phyloP scores from a whole-genome alignment of 2,888 invertebrate genomes.

The Luffia ferchaultella region DNA sequence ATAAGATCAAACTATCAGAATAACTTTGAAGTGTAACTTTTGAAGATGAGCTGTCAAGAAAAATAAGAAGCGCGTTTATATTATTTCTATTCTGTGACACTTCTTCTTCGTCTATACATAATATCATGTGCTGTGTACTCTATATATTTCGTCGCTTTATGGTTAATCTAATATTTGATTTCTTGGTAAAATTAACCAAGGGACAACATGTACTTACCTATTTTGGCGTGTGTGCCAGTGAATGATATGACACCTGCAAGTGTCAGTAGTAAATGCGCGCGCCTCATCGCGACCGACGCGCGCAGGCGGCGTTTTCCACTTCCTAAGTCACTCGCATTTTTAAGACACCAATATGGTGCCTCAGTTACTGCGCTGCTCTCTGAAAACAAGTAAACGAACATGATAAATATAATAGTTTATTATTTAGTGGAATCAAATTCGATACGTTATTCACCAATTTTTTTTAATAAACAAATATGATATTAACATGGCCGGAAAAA shows the following conservation, averaged over 20 bases:
- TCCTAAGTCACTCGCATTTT: slow-evolving; percentile 48
- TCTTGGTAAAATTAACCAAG: too few species aligned
- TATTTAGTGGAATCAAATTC: background rate
- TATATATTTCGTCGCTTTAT: too few species aligned
- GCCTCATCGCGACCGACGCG: slow-evolving; percentile 42
- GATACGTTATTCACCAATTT: background rate
- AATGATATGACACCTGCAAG: slow-evolving; percentile 52
- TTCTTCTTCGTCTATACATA: too few species aligned
- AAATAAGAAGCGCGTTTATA: too few species aligned
- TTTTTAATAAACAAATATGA: background rate
- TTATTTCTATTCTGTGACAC: too few species aligned
- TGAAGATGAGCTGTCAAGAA: too few species aligned
- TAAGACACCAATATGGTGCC: background rate
- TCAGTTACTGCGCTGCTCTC: background rate
- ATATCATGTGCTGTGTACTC: too few species aligned
- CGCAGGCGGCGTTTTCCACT: too few species aligned
- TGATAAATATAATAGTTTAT: background rate
- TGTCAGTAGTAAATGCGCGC: slow-evolving; percentile 44
- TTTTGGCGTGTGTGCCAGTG: slow-evolving; percentile 58
- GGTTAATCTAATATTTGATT: too few species aligned
- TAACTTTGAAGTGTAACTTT: too few species aligned
- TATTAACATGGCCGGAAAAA: background rate
- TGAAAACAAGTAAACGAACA: background rate
- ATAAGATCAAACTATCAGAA: too few species aligned
- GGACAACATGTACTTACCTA: slow-evolving; percentile 49